These are phyloP conservation scores for Rhyacophila evoluta DNA, from an alignment of 2,888 invertebrate genomes.

Conservation along the genomic window DNA sequence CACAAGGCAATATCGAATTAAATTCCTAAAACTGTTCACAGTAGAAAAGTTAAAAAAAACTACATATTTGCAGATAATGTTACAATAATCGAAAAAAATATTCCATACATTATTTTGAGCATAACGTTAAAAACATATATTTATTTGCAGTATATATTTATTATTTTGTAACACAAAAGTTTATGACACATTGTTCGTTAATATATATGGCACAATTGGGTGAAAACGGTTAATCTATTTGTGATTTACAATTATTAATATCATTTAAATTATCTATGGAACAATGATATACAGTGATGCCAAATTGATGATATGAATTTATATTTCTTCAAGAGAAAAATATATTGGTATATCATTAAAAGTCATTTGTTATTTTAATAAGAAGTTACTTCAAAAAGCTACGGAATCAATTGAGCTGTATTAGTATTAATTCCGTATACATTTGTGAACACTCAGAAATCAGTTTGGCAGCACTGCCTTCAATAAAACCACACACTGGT, in stretches of 20 bases:
- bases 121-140: background rate
- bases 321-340: no score
- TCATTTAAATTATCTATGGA: slow-evolving; percentile 15
- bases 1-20: background rate
- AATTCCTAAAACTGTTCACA: background rate
- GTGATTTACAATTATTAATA: background rate
- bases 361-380: no score
- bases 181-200: slow-evolving; percentile 34
- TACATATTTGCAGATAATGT: background rate
- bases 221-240: slow-evolving; percentile 17
- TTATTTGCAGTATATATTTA: background rate
- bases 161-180: slow-evolving; percentile 25
- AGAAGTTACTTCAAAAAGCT: no score
- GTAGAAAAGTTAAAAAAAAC: background rate
- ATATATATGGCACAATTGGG: slow-evolving; percentile 42
- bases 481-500: slow-evolving; percentile 13
- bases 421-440: no score
- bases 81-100: background rate
- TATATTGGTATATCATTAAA: no score
- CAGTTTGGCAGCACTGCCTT: background rate
- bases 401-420: no score
- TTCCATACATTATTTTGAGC: background rate
- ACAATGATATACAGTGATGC: background rate
- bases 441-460: no score
- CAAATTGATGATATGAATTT: background rate